Percentiles rank a stretch among this genome's conserved stretches.
Conservation (phyloP, 1,140 invertebrate genomes). For the Zelostemma sp. region DNA sequence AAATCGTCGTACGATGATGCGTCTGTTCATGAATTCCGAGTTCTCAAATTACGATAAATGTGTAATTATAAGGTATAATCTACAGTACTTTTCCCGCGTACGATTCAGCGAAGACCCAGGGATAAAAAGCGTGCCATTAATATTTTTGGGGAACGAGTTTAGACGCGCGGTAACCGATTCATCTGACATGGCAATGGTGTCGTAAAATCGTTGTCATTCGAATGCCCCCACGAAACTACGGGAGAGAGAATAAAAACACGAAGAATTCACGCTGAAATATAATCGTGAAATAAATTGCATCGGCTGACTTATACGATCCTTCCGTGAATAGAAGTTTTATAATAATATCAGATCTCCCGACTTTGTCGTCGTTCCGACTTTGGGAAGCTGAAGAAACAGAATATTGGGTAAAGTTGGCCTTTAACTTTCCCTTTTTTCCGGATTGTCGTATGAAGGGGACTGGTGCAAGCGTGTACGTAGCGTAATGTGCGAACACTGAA, state of each 20-base stretch:
- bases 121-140: background rate
- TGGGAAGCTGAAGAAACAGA: no score
- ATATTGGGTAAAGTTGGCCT: no score
- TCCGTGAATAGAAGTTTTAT: conserved; percentile 1
- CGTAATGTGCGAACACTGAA: conserved; percentile 9
- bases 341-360: background rate
- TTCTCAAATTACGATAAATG: no score
- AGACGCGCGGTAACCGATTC: conserved; percentile 1
- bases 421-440: background rate
- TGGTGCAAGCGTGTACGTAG: background rate
- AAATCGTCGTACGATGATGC: no score
- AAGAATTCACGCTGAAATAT: conserved; percentile 9
- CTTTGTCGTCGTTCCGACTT: no score
- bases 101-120: background rate
- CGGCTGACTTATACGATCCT: conserved; percentile 9
- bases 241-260: conserved; percentile 3
- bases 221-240: conserved; percentile 2
- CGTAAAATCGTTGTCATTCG: conserved; percentile 11
- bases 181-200: background rate
- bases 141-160: background rate
- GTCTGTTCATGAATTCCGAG: no score
- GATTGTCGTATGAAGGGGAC: conserved; percentile 9
- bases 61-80: no score
- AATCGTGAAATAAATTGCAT: conserved; percentile 10
- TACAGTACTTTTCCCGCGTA: no score